Conservation (phyloP, 2,797 vertebrate genomes). For the Acrocephalus scirpaceus region DNA sequence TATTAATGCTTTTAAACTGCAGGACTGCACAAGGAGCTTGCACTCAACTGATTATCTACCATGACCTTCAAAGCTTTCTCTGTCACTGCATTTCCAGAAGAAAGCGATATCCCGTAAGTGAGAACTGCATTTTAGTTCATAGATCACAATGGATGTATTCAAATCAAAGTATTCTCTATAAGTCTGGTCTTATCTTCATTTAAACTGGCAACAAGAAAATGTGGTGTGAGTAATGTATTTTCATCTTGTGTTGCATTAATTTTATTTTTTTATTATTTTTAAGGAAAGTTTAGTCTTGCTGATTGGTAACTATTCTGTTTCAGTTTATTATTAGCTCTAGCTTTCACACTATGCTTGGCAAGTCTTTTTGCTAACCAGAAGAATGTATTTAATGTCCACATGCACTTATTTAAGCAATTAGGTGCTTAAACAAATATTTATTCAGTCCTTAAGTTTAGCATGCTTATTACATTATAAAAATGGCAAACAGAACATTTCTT, state of each 20-base stretch:
- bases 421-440: slow-evolving; percentile 60
- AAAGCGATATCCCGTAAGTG: neutral
- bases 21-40: neutral
- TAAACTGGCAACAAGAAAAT: neutral
- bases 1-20: slow-evolving; percentile 19
- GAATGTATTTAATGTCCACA: slow-evolving; percentile 20
- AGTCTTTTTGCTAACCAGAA: slow-evolving; percentile 37
- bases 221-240: neutral
- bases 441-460: slow-evolving; percentile 48
- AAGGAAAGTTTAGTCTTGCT: neutral
- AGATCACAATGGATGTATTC: slow-evolving; percentile 20
- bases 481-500: slow-evolving; percentile 36
- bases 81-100: neutral
- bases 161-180: neutral
- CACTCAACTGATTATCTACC: neutral
- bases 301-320: neutral
- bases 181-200: neutral
- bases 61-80: slow-evolving; percentile 29
- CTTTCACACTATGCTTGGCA: neutral
- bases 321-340: slow-evolving; percentile 11
- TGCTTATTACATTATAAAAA: slow-evolving; percentile 46
- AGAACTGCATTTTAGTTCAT: neutral
- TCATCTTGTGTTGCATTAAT: neutral
- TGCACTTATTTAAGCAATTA: slow-evolving; percentile 59
- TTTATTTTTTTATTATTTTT: neutral